Evolutionary conservation across 2,797 vertebrate genomes (phyloP), one percentile per base, ranked within the genome.

Genomic region (Chiroxiphia lanceolata): DNA sequence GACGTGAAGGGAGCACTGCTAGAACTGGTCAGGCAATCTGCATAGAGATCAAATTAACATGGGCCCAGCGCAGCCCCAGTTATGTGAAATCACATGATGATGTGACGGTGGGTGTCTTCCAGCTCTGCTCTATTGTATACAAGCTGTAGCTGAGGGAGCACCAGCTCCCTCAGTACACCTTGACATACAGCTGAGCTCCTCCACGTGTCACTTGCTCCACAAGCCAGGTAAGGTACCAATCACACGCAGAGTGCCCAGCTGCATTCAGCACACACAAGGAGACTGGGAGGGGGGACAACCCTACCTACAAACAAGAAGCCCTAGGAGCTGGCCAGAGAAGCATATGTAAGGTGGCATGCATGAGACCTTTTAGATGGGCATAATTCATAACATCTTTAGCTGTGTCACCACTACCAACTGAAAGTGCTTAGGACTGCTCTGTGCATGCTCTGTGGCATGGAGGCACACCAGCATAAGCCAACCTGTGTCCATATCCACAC

Each of bases 291-390:
- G 8, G 8, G 26, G 9, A 44, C 5, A 69, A 20, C 40, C 9
- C 36, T 17, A 2, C 25, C 17, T 26, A 36, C 23, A 56, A 26
- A 76, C 4, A 21, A 1, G 2, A 89, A 59, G 19, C 10, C 42
- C 12, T 8, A 70, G 29, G 3, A 83, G 29, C 16, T 51, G 17
- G 21, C 6, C 77, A 68, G 69, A 68, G 23, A 64, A 81, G 10
- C 0, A 3, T 50, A 14, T 3, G 5, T 12, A 29, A 78, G 6
- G 27, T 26, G 6, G 3, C 23, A 33, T 0, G 0, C 6, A 2
- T 26, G 22, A 87, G 51, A 63, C 9, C 6, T 68, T 71, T 50
- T 14, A 69, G 40, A 56, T 12, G 6, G 20, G 6, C 16, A 12
- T 63, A 79, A 78, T 7, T 40, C 27, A 3, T 22, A 47, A 38